A percentile compares a stretch with the other conserved stretches of the same genome.
Conservation (phyloP, 2,113 vertebrate species). For the Dicentrarchus labrax region DNA sequence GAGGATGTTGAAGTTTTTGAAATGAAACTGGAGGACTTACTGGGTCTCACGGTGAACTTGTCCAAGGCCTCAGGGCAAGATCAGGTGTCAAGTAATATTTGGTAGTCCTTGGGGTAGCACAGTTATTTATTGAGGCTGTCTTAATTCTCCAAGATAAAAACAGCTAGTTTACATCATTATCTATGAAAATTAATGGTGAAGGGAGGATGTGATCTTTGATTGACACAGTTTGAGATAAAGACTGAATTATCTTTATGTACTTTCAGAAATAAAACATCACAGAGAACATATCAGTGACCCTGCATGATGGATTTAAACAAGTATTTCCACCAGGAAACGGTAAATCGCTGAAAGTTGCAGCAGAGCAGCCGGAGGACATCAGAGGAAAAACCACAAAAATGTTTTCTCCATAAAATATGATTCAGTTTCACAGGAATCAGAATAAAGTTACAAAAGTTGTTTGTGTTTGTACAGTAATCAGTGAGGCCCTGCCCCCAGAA, state of each 20-base stretch:
- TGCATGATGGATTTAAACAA: background rate
- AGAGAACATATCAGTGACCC: background rate
- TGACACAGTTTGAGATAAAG: background rate
- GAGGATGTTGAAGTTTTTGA: background rate
- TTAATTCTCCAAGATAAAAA: background rate
- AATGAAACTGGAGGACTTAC: background rate
- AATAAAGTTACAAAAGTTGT: no score
- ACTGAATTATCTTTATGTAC: background rate
- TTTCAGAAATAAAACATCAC: background rate
- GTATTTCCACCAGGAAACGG: no score
- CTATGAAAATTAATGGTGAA: background rate
- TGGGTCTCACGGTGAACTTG: background rate
- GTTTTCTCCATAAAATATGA: no score
- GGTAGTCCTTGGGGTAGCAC: background rate
- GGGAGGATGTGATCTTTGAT: background rate
- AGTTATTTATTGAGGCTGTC: background rate
- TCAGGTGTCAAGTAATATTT: slow-evolving; percentile 1
- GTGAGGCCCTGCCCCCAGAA: no score
- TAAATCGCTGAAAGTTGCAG: no score
- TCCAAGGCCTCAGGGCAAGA: background rate
- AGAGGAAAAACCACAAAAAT: no score
- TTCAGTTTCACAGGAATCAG: no score
- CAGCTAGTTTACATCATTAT: background rate
- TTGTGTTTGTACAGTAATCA: no score
- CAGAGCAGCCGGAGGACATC: no score